Percentiles rank a stretch among this genome's conserved stretches.
Evolutionary conservation across 2,888 invertebrate species (phyloP).

Genomic region (Ectemnius lituratus): DNA sequence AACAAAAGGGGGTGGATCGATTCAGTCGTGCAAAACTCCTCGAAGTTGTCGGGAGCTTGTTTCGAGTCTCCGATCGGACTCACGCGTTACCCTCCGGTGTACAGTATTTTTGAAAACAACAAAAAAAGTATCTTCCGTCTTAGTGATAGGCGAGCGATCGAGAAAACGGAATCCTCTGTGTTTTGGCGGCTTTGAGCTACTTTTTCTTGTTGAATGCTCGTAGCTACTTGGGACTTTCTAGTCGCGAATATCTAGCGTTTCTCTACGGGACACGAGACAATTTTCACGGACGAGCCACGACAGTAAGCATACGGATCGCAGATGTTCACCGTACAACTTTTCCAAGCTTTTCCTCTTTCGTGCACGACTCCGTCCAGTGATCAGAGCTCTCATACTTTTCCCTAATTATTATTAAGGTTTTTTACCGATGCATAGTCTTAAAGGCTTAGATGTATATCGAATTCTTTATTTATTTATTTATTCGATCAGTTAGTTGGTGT

Average conservation of each 20-base stretch:
- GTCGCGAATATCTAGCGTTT: too few relatives aligned
- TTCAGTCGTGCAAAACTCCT: too few relatives aligned
- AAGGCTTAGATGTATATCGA: constrained; percentile 50
- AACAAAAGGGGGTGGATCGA: too few relatives aligned
- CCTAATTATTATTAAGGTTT: constrained; percentile 53
- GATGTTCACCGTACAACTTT: neutral
- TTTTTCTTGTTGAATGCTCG: too few relatives aligned
- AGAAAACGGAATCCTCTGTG: too few relatives aligned
- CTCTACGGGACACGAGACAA: too few relatives aligned
- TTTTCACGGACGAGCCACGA: too few relatives aligned
- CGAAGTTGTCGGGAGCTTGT: neutral
- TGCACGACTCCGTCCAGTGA: constrained; percentile 64
- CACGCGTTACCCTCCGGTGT: constrained; percentile 55
- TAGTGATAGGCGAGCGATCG: constrained; percentile 30
- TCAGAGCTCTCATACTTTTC: constrained; percentile 51
- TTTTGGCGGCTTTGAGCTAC: too few relatives aligned
- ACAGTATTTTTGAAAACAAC: constrained; percentile 63
- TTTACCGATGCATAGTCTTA: constrained; percentile 56
- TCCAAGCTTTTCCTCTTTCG: constrained; percentile 52
- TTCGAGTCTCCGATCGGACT: constrained; percentile 25
- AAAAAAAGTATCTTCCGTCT: constrained; percentile 39
- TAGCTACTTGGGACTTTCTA: too few relatives aligned
- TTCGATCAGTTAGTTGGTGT: constrained; percentile 25
- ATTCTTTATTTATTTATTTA: constrained; percentile 57
- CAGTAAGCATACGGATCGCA: too few relatives aligned